Conservation (phyloP, 2,797 vertebrate genomes). For the Rhodeus uyekii region DNA sequence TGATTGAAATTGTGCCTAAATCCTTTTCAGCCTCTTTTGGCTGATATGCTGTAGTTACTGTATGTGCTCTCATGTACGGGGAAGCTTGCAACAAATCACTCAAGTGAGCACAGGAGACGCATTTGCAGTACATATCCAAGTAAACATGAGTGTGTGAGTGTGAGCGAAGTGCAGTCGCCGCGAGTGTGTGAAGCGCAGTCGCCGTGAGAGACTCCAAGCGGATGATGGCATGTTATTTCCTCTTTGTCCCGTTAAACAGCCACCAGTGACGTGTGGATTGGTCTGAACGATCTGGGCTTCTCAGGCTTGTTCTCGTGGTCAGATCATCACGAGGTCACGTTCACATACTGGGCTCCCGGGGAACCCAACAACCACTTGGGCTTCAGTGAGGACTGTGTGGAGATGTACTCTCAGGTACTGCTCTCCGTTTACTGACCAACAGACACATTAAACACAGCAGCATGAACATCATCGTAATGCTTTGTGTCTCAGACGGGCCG, state of each 20-base stretch:
- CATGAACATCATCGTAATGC: neutral
- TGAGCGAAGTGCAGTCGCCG: no score
- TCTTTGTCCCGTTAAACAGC: conserved; percentile 57
- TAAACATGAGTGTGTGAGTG: neutral
- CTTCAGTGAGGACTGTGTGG: conserved; percentile 77
- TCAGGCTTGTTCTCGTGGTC: conserved; percentile 75
- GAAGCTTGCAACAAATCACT: neutral
- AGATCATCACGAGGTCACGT: conserved; percentile 66
- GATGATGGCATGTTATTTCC: no score
- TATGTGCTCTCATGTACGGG: neutral
- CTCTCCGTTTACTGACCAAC: neutral
- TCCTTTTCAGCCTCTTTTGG: neutral
- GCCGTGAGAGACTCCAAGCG: no score
- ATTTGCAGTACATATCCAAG: neutral
- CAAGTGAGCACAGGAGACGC: neutral
- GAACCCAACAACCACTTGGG: conserved; percentile 78
- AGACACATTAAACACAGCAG: neutral
- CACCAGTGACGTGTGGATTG: conserved; percentile 76
- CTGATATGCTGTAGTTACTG: neutral
- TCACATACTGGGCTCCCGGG: conserved; percentile 81
- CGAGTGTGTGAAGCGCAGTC: no score
- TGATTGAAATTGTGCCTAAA: neutral
- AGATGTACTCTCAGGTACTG: conserved; percentile 73
- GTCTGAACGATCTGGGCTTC: conserved; percentile 71
- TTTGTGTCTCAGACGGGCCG: conserved; percentile 69